These are phyloP conservation scores for Aurelia sp. DNA, from an alignment of 30 jellyfish, hydroid and myxozoan species.

Conservation along the genomic window DNA sequence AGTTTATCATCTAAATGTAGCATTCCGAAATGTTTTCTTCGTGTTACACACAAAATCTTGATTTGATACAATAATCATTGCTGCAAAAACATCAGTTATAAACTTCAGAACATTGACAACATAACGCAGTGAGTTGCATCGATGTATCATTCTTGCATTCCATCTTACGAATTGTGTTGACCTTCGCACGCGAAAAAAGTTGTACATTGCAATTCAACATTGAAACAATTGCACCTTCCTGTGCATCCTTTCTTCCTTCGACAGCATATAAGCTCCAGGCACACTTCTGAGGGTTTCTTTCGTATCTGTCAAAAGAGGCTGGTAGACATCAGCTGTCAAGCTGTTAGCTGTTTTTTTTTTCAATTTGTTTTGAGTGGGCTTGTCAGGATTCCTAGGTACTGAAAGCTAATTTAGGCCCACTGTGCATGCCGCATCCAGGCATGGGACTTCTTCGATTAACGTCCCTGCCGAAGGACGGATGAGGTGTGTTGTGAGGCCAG, in stretches of 20 bases:
- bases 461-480: too few species aligned
- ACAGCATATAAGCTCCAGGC: conserved; percentile 34
- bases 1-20: neutral
- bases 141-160: conserved; percentile 1
- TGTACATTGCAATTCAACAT: conserved; percentile 32
- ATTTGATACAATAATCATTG: neutral
- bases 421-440: too few species aligned
- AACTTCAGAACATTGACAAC: neutral
- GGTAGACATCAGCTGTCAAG: conserved; percentile 16
- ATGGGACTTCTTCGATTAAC: too few species aligned
- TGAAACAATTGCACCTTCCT: conserved; percentile 30
- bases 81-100: neutral
- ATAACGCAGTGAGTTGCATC: neutral
- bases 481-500: too few species aligned
- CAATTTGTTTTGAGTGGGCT: too few species aligned
- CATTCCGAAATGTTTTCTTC: neutral
- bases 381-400: too few species aligned
- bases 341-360: too few species aligned
- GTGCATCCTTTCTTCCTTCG: conserved; percentile 23
- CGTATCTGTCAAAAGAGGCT: conserved; percentile 27
- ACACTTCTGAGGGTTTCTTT: conserved; percentile 42
- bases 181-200: conserved; percentile 32
- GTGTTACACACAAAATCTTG: neutral
- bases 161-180: conserved; percentile 7
- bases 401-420: too few species aligned